phyloP scores from a whole-genome alignment of 2,888 invertebrate genomes.

The Timandra comae region DNA sequence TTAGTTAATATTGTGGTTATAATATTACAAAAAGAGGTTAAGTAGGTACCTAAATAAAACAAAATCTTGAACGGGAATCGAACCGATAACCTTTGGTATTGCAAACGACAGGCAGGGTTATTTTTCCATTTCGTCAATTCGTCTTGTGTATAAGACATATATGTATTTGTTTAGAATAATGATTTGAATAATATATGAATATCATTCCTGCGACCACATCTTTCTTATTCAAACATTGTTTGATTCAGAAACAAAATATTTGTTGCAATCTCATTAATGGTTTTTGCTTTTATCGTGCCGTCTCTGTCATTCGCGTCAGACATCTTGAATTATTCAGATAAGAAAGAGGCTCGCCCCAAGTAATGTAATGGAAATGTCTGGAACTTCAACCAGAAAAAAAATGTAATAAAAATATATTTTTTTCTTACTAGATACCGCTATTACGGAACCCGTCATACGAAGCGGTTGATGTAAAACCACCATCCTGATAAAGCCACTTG shows the following conservation, averaged over 20 bases:
- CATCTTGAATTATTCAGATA: slow-evolving; percentile 47
- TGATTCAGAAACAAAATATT: slow-evolving; percentile 35
- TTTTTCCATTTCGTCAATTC: no score
- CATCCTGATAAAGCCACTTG: slow-evolving; percentile 41
- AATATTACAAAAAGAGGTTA: no score
- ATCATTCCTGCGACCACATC: no score
- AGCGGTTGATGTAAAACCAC: slow-evolving; percentile 25
- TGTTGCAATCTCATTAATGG: slow-evolving; percentile 44
- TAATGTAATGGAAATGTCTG: slow-evolving; percentile 46
- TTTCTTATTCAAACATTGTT: no score
- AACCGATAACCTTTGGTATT: no score
- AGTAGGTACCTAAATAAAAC: no score
- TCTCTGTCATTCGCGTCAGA: slow-evolving; percentile 33
- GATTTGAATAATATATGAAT: no score
- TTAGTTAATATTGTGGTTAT: no score
- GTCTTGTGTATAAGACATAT: no score
- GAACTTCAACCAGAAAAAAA: slow-evolving; percentile 32
- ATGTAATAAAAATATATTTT: slow-evolving; percentile 34
- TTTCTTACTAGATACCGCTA: slow-evolving; percentile 23
- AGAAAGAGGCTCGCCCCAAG: slow-evolving; percentile 24
- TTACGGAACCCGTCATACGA: slow-evolving; percentile 36
- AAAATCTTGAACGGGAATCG: no score
- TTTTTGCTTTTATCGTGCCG: slow-evolving; percentile 31
- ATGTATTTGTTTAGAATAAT: no score
- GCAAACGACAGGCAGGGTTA: no score